Evolutionary conservation across 2,797 vertebrate species (phyloP), one percentile per base, ranked within the genome.

Genomic region (Macroramphosus scolopax): DNA sequence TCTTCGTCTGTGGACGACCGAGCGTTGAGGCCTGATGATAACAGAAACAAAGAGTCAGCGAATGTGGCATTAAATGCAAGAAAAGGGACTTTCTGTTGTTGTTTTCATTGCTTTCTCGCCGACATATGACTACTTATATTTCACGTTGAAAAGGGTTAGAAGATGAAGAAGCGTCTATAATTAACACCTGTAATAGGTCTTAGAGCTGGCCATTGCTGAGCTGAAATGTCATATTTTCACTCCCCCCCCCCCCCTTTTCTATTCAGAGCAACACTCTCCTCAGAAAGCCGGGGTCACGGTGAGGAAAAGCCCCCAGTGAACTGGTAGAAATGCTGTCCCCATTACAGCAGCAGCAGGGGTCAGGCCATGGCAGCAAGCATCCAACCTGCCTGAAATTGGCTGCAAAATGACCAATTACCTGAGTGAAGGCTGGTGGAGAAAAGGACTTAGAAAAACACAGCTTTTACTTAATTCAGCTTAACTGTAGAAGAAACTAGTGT

Each of bases 321-420:
- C 84, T 84, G 82, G 83, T 74, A 80, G 80, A 85, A 82, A 84
- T 68, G 77, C 78, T 57, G 74, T 72, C 81, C 82, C 84, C 82
- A 90, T 89, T 90, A 89, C 78, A 60, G 72, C 81, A 85, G 84
- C 89, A 89, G 89, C 86, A 87, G 89, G 89, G 87, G 88, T 90
- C 87, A 86, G 81, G 66, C 77, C 81, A 80, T 81, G 81, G 83
- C 85, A 87, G 85, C 86, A 80, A 83, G 83, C 85, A 85, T 83
- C 83, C 79, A 87, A 87, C 86, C 85, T 83, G 82, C 78, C 83
- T 77, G 50, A 85, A 91, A 92, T 89, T 89, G 89, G 86, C 86
- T 85, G 83, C 76, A 89, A 91, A 89, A 92, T 89, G 86, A 89
- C 85, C 90, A 89, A 89, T 91, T 91, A 91, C 89, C 83, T 63